Base-by-base conservation (phyloP, 2,797 vertebrate genomes). In the Anomalospiza imberbis region DNA sequence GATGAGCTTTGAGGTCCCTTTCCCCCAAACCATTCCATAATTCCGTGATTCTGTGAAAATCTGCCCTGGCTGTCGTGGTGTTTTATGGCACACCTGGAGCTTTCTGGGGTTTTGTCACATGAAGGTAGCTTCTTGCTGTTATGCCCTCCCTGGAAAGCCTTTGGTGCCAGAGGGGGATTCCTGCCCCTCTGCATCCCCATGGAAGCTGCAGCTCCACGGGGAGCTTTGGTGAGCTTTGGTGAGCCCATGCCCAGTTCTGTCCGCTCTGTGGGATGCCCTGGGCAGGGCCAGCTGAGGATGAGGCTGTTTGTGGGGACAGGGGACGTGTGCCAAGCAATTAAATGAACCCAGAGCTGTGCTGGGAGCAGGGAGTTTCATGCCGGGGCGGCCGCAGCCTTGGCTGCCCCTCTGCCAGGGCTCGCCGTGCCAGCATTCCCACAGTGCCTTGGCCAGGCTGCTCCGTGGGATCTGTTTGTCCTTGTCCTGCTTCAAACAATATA, bases 251-350 rank as follows among this genome's bases (percentile, higher is more conserved):
- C 58, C 7, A 12, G 3, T 15, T 7, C 48, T 14, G 16, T 9
- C 34, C 13, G 2, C 5, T 34, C 61, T 6, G 0, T 0, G 45
- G 73, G 11, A 32, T 68, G 13, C 48, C 2, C 5, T 2, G 70
- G 73, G 38, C 55, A 55, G 60, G 50, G 24, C 6, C 24, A 42
- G 71, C 83, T 67, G 67, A 20, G 60, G 72, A 16, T 14, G 28
- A 31, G 0, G 1, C 72, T 3, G 12, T 20, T 3, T 32, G 42
- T 29, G 76, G 75, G 86, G 19, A 17, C 36, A 1, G 32, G 24
- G 18, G 9, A 32, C 0, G 1, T 0, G 1, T 45, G 84, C 80
- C 73, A 71, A 36, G 72, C 63, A 8, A 32, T 88, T n/a, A 18
- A 45, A 57, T 34, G 5, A 40, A 15, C 5, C 34, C 73, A 3